Evolutionary conservation across 1,140 invertebrate genomes (phyloP).

Genomic region (Panonychus citri): DNA sequence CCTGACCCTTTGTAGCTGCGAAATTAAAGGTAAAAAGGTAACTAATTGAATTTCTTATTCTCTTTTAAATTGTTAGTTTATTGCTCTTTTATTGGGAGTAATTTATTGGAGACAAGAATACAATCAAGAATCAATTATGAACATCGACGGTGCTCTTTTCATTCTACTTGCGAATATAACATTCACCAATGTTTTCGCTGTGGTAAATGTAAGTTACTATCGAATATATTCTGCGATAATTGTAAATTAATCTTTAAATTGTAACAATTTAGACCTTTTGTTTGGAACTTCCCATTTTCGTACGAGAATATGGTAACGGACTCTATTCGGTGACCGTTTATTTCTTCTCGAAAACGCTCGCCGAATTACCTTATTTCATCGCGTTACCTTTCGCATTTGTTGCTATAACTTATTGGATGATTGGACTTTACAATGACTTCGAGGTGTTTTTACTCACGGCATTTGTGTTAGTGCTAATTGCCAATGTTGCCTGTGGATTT

Average conservation of each 20-base stretch:
- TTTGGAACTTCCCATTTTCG: conserved; percentile 65
- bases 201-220: conserved; percentile 65
- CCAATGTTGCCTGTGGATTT: conserved; percentile 24
- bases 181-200: conserved; percentile 70
- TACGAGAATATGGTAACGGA: conserved; percentile 68
- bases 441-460: conserved; percentile 20
- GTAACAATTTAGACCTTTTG: conserved; percentile 95
- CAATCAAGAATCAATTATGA: conserved; percentile 70
- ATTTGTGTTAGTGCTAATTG: conserved; percentile 19
- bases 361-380: conserved; percentile 37
- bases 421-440: conserved; percentile 20
- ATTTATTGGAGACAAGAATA: conserved; percentile 65
- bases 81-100: conserved; percentile 57
- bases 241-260: too few relatives aligned
- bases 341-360: conserved; percentile 63
- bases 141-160: conserved; percentile 82
- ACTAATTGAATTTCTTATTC: not conserved
- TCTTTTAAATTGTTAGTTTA: conserved; percentile 33
- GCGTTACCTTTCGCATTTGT: conserved; percentile 61
- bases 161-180: conserved; percentile 79
- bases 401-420: conserved; percentile 49
- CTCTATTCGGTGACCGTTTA: conserved; percentile 81
- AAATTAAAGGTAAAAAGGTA: not conserved
- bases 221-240: too few relatives aligned
- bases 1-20: not conserved